These are phyloP conservation scores for Thamnophis sirtalis DNA, from an alignment of 2,113 vertebrate species.

Conservation along the genomic window DNA sequence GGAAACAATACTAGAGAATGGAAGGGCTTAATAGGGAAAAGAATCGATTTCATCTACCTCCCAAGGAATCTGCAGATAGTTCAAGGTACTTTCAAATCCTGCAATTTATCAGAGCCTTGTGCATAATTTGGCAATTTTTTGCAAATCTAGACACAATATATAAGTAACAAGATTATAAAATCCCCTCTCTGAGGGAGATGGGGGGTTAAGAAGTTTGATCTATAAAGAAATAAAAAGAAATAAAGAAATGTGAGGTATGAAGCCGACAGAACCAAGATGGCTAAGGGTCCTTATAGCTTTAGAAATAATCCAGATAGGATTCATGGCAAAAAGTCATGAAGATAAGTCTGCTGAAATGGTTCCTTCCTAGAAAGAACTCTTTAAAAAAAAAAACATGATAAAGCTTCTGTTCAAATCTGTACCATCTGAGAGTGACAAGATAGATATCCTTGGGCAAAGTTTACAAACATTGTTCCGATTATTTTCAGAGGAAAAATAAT, in stretches of 20 bases:
- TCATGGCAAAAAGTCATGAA: background rate
- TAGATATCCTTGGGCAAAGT: background rate
- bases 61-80: background rate
- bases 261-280: too few relatives aligned
- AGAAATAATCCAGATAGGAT: background rate
- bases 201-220: background rate
- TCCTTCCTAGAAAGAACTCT: background rate
- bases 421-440: background rate
- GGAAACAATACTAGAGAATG: background rate
- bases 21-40: background rate
- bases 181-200: background rate
- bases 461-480: background rate
- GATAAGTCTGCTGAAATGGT: background rate
- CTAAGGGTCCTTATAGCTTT: background rate
- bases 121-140: background rate
- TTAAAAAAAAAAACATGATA: background rate
- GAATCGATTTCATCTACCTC: background rate
- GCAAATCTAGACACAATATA: background rate
- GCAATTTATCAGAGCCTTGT: background rate
- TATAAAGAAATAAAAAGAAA: background rate
- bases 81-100: background rate
- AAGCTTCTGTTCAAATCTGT: background rate
- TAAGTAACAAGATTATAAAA: background rate
- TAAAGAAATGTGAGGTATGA: background rate
- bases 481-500: background rate